Evolutionary conservation across 2,797 vertebrate species (phyloP).

Genomic region (Sorex maritimensis): DNA sequence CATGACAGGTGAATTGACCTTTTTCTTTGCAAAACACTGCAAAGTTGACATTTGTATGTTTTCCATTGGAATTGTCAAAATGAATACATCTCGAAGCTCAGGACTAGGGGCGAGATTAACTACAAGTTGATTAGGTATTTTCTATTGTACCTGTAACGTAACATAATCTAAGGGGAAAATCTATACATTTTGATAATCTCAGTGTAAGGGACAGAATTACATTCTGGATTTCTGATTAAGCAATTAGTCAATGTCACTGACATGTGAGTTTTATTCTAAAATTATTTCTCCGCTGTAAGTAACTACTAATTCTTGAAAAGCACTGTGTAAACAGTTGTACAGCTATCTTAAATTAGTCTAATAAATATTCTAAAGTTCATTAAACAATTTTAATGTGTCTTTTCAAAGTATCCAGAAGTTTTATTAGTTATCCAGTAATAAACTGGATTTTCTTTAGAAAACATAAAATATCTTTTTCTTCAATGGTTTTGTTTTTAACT

Average conservation of each 20-base stretch:
- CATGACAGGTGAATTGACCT: neutral
- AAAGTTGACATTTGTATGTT: conserved; percentile 12
- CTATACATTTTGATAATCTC: neutral
- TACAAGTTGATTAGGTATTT: neutral
- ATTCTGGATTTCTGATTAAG: conserved; percentile 39
- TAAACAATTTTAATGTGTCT: neutral
- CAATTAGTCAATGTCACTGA: conserved; percentile 22
- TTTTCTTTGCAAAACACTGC: conserved; percentile 22
- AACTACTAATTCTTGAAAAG: conserved; percentile 45
- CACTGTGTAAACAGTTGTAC: neutral
- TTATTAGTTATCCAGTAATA: neutral
- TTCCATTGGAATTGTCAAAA: conserved; percentile 51
- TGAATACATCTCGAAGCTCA: neutral
- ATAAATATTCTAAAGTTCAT: neutral
- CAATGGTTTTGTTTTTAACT: conserved; percentile 9
- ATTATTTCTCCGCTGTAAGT: neutral
- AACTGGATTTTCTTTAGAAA: conserved; percentile 29
- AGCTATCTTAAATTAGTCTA: neutral
- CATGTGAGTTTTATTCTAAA: neutral
- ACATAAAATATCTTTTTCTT: neutral
- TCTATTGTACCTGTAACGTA: neutral
- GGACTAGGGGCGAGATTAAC: conserved; percentile 34
- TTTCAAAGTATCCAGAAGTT: neutral
- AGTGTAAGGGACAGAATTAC: neutral
- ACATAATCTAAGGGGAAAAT: neutral